These are phyloP conservation scores for Salarias fasciatus DNA, from an alignment of 2,797 vertebrate species.

Conservation along the genomic window DNA sequence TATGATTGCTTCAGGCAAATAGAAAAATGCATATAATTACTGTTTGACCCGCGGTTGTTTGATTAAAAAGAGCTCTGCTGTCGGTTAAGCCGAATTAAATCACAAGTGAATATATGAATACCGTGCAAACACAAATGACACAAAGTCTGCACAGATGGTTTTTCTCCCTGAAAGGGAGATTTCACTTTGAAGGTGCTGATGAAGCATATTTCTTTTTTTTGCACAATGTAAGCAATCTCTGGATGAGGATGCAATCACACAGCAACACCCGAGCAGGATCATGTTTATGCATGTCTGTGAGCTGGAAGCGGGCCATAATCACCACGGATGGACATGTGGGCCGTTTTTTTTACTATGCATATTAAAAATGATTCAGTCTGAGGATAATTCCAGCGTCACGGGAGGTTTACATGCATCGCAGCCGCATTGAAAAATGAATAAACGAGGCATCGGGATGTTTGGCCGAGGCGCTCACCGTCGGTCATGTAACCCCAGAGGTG, in stretches of 20 bases:
- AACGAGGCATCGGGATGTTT: background rate
- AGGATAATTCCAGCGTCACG: constrained; percentile 40
- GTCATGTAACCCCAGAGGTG: background rate
- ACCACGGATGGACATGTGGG: constrained; percentile 34
- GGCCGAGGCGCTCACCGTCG: constrained; percentile 12
- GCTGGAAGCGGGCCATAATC: constrained; percentile 44
- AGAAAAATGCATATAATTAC: background rate
- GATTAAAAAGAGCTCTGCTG: background rate
- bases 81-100: constrained; percentile 10
- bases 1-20: background rate
- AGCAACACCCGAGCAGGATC: constrained; percentile 17
- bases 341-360: constrained; percentile 28
- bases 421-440: constrained; percentile 10
- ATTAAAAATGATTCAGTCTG: constrained; percentile 22
- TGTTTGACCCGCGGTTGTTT: constrained; percentile 1
- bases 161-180: constrained; percentile 19
- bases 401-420: constrained; percentile 21
- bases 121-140: constrained; percentile 6
- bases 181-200: constrained; percentile 41
- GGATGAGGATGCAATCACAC: constrained; percentile 38
- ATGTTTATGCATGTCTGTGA: constrained; percentile 42
- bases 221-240: constrained; percentile 37
- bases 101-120: constrained; percentile 4
- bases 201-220: constrained; percentile 17
- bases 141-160: constrained; percentile 21